These are phyloP conservation scores for Cassiopea xamachana DNA, from an alignment of 30 jellyfish, hydroid and myxozoan genomes.

Conservation along the genomic window DNA sequence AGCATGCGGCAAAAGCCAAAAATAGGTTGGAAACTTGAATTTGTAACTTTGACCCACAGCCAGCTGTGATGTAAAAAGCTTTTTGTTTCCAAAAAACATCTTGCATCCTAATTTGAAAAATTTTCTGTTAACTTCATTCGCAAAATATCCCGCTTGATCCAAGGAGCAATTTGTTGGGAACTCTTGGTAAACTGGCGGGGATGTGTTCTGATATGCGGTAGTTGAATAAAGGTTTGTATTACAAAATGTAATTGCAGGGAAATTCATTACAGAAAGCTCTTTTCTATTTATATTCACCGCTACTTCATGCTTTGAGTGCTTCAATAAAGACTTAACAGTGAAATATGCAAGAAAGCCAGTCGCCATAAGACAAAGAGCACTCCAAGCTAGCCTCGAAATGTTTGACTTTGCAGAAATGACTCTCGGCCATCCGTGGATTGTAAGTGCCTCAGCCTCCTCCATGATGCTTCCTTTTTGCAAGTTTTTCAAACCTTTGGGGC, in stretches of 20 bases:
- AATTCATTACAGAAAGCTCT: not conserved
- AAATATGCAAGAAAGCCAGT: not conserved
- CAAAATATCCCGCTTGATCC: not conserved
- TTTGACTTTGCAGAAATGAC: not conserved
- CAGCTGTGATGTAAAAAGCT: not conserved
- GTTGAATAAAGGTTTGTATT: conserved; percentile 3
- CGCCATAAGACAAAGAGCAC: conserved; percentile 15
- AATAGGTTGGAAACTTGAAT: conserved; percentile 27
- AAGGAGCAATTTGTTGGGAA: conserved; percentile 53
- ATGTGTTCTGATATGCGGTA: not conserved
- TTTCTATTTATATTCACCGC: not conserved
- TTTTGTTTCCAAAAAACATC: conserved; percentile 16
- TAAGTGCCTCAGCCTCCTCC: conserved; percentile 35
- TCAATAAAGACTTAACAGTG: not conserved
- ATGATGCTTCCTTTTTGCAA: not conserved
- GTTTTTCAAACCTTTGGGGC: not conserved
- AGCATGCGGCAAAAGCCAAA: not conserved
- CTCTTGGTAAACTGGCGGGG: not conserved
- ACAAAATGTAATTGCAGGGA: conserved; percentile 69
- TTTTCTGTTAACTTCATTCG: conserved; percentile 10
- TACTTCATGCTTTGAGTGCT: not conserved
- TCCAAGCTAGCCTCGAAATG: conserved; percentile 21
- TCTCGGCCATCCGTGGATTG: conserved; percentile 65
- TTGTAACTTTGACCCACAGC: not conserved
- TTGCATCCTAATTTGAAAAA: conserved; percentile 23